These are phyloP conservation scores for Adoxophyes honmai DNA, from an alignment of 1,140 invertebrate genomes.

Conservation along the genomic window DNA sequence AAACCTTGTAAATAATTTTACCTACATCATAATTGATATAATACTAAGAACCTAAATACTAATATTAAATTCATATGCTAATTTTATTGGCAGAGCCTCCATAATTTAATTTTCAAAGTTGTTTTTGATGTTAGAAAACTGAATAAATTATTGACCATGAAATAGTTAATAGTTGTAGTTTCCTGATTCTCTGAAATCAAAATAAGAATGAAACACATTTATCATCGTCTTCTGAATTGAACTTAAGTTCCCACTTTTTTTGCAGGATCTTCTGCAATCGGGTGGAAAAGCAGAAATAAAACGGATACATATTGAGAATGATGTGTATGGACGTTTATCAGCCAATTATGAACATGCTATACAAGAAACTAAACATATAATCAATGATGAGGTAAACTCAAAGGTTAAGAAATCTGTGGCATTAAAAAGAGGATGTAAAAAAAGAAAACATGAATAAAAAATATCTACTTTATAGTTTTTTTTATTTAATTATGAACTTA, in stretches of 20 bases:
- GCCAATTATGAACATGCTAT: conserved; percentile 72
- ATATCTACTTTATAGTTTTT: not conserved
- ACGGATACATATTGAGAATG: conserved; percentile 60
- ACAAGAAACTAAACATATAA: conserved; percentile 61
- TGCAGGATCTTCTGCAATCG: conserved; percentile 64
- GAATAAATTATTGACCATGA: too few relatives aligned
- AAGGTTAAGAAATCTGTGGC: conserved; percentile 69
- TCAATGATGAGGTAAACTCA: conserved; percentile 54
- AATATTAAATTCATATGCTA: not conserved
- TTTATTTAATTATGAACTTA: too few relatives aligned
- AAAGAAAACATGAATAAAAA: conserved; percentile 42
- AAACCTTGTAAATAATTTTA: too few relatives aligned
- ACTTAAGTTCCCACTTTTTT: too few relatives aligned
- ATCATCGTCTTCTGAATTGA: too few relatives aligned
- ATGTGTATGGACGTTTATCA: conserved; percentile 58
- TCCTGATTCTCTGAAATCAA: too few relatives aligned
- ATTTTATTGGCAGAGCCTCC: conserved; percentile 7
- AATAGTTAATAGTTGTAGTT: too few relatives aligned
- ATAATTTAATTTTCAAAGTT: conserved; percentile 22
- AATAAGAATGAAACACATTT: too few relatives aligned
- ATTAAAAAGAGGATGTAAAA: conserved; percentile 63
- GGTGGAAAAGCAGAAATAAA: conserved; percentile 56
- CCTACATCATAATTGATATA: too few relatives aligned
- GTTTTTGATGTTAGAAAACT: too few relatives aligned
- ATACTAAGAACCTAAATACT: too few relatives aligned